Evolutionary conservation across 2,113 vertebrate genomes (phyloP).

Genomic region (Lethenteron reissneri): DNA sequence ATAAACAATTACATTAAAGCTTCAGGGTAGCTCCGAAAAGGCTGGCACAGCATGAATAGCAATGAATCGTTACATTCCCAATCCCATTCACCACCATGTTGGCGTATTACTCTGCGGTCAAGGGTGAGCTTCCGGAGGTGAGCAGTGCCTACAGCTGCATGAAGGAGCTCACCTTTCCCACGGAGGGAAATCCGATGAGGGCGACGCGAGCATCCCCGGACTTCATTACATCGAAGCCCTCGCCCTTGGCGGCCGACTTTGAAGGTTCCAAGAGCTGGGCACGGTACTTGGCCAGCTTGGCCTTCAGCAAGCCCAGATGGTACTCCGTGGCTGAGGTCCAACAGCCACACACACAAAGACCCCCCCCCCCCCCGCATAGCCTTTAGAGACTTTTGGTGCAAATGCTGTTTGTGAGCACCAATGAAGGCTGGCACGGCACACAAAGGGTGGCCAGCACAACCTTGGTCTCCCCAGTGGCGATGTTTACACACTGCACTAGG

Average conservation of each 20-base stretch:
- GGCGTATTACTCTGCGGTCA: too few species aligned
- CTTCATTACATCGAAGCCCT: conserved; percentile 99
- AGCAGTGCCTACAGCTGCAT: too few species aligned
- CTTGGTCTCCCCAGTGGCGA: neutral
- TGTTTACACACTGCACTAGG: neutral
- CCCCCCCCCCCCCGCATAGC: neutral
- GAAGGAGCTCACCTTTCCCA: conserved; percentile 67
- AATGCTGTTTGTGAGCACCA: neutral
- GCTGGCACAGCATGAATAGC: too few species aligned
- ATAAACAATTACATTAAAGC: too few species aligned
- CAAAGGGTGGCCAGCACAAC: neutral
- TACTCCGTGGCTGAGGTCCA: conserved; percentile 66
- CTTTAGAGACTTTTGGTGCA: neutral
- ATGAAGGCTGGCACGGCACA: neutral
- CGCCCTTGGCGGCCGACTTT: conserved; percentile 69
- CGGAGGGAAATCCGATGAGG: conserved; percentile 88
- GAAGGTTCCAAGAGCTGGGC: conserved; percentile 77
- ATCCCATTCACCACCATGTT: too few species aligned
- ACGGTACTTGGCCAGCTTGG: conserved; percentile 87
- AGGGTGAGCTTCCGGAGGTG: too few species aligned
- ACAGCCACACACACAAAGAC: neutral
- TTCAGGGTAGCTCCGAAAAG: too few species aligned
- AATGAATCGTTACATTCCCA: too few species aligned
- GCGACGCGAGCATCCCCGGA: conserved; percentile 87
- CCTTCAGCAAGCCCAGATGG: conserved; percentile 83